phyloP scores from a whole-genome alignment of 2,113 vertebrate species.

The Dipodomys spectabilis region DNA sequence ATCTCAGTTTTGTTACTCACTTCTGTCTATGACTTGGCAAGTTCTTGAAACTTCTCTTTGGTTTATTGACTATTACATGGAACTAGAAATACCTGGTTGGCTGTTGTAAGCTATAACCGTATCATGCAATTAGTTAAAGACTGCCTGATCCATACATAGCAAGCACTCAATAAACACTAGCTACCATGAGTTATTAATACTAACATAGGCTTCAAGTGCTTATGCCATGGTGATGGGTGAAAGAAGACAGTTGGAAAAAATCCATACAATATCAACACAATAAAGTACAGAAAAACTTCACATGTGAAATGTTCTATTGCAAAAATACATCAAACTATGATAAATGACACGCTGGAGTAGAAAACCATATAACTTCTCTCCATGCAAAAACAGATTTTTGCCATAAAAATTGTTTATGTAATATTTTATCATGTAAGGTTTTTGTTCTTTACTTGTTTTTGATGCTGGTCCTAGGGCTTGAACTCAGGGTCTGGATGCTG shows the following conservation, averaged over 20 bases:
- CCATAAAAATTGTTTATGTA: neutral
- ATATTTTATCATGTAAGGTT: no score
- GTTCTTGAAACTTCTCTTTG: neutral
- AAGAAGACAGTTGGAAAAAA: slow-evolving; percentile 9
- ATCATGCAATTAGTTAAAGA: neutral
- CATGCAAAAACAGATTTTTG: neutral
- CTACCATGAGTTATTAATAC: neutral
- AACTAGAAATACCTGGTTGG: neutral
- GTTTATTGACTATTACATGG: neutral
- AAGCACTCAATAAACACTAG: neutral
- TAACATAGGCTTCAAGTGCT: neutral
- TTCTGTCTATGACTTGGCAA: neutral
- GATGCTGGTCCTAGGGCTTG: no score
- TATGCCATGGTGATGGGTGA: neutral
- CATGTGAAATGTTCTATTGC: neutral
- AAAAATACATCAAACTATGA: neutral
- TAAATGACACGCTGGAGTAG: neutral
- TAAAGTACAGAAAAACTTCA: neutral
- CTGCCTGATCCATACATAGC: neutral
- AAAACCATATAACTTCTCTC: neutral
- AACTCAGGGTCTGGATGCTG: no score
- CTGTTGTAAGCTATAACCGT: neutral
- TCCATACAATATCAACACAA: neutral
- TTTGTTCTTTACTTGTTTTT: no score
- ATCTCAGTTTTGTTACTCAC: neutral